phyloP scores from a whole-genome alignment of 1,140 invertebrate genomes.

The Ceratina japonica region DNA sequence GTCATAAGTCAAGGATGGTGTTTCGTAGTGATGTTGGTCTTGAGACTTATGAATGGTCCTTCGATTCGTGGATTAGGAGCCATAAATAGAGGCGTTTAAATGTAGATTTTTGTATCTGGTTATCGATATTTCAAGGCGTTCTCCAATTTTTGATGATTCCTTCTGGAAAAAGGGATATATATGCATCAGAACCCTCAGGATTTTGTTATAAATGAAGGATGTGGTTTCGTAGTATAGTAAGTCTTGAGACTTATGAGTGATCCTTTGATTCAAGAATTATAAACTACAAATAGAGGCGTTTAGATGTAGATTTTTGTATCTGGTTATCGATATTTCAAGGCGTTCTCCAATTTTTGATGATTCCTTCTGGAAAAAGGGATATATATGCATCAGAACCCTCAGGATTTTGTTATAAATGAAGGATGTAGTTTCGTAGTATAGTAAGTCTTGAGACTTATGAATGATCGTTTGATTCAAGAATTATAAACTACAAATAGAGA shows the following conservation, averaged over 20 bases:
- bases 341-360: too few relatives aligned
- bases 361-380: constrained; percentile 35
- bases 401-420: constrained; percentile 16
- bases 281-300: background rate
- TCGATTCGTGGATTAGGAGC: background rate
- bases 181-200: constrained; percentile 13
- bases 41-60: background rate
- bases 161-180: constrained; percentile 36
- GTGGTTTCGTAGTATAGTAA: background rate
- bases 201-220: constrained; percentile 23
- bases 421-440: background rate
- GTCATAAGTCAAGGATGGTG: constrained; percentile 12
- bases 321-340: too few relatives aligned
- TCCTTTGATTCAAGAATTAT: background rate
- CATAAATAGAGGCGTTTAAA: background rate
- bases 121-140: too few relatives aligned
- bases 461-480: background rate
- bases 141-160: too few relatives aligned
- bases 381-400: constrained; percentile 20
- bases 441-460: background rate
- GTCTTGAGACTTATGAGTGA: background rate
- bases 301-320: background rate
- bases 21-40: background rate
- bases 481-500: background rate
- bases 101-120: too few relatives aligned